A percentile compares a stretch with the other conserved stretches of the same genome.
Conservation (phyloP, 1,140 invertebrate species). For the Temnothorax longispinosus region DNA sequence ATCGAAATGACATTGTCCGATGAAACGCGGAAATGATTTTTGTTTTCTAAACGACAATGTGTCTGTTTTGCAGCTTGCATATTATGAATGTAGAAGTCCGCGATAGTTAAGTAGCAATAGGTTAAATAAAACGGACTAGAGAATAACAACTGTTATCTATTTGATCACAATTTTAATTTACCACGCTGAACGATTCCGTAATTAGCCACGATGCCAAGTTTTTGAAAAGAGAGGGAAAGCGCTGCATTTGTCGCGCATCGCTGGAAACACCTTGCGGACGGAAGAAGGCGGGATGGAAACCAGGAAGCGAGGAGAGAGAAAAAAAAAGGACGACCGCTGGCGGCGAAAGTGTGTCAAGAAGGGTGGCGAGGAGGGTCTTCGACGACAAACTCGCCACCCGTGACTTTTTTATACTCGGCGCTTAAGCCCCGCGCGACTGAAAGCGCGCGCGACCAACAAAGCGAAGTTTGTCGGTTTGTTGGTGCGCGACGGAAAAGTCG, state of each 20-base stretch:
- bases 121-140: not conserved
- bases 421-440: constrained; percentile 22
- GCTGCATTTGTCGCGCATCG: constrained; percentile 36
- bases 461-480: constrained; percentile 3
- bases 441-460: constrained; percentile 31
- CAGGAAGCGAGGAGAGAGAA: constrained; percentile 11
- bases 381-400: constrained; percentile 55
- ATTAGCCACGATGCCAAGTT: constrained; percentile 1
- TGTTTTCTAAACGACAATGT: not conserved
- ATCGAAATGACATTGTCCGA: not conserved
- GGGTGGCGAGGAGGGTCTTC: constrained; percentile 21
- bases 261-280: constrained; percentile 4
- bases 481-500: constrained; percentile 4
- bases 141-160: not conserved
- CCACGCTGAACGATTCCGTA: not conserved
- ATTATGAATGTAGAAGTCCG: not conserved
- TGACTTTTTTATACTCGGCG: constrained; percentile 55
- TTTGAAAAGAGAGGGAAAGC: not conserved
- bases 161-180: not conserved
- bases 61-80: not conserved
- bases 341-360: constrained; percentile 60
- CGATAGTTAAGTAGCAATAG: not conserved
- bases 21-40: not conserved
- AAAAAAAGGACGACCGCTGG: not conserved
- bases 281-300: not conserved